Evolutionary conservation across 2,113 vertebrate species (phyloP).

Genomic region (Prunella fulvescens): DNA sequence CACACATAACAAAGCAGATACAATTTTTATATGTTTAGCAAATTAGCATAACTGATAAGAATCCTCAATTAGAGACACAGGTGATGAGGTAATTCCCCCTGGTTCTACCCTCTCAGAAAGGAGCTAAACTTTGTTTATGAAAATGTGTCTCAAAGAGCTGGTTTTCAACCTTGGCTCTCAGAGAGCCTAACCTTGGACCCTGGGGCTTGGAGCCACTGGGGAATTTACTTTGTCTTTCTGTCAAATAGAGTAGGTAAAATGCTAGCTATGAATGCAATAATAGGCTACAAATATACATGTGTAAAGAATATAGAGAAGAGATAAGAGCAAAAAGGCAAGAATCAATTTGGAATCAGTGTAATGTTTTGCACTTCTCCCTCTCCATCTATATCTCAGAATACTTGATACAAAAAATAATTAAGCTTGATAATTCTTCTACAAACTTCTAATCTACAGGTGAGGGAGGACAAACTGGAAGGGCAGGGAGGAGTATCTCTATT

Average conservation of each 20-base stretch:
- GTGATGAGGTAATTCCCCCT: not conserved
- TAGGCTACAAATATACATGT: not conserved
- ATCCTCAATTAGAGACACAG: not conserved
- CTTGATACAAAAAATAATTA: not conserved
- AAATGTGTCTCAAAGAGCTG: not conserved
- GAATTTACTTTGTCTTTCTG: not conserved
- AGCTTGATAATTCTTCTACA: not conserved
- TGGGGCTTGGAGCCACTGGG: not conserved
- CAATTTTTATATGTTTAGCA: not conserved
- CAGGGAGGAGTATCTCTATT: not conserved
- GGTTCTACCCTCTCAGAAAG: not conserved
- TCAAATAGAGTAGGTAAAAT: not conserved
- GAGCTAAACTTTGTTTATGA: not conserved
- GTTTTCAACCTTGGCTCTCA: not conserved
- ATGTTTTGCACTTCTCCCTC: not conserved
- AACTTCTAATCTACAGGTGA: not conserved
- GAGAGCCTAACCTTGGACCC: not conserved
- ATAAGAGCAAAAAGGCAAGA: not conserved
- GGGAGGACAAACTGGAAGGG: not conserved
- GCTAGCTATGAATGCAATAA: not conserved
- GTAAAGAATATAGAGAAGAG: not conserved
- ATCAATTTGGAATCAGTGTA: not conserved
- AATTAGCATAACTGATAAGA: not conserved
- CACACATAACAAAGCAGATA: not conserved
- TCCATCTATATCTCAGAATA: not conserved